phyloP scores from a whole-genome alignment of 2,113 vertebrate species.

The Poeciliopsis occidentalis region DNA sequence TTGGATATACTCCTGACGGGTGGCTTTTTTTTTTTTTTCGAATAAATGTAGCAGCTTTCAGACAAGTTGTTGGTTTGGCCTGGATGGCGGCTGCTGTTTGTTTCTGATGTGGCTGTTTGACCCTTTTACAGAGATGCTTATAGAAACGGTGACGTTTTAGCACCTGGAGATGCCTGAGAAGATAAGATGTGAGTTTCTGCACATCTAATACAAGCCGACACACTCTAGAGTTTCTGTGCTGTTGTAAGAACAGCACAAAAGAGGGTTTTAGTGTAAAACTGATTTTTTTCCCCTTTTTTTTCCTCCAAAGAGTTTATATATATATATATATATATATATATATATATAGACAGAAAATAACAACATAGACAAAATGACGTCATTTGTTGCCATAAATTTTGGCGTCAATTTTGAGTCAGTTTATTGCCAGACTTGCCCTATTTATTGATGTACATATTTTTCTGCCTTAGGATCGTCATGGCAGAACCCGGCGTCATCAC shows the following conservation, averaged over 20 bases:
- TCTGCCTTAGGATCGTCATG: constrained; percentile 61
- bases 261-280: no score
- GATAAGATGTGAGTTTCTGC: neutral
- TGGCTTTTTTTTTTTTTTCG: neutral
- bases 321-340: no score
- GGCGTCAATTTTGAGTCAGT: no score
- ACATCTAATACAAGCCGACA: neutral
- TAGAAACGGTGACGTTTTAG: neutral
- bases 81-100: neutral
- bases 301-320: no score
- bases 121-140: neutral
- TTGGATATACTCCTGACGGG: no score
- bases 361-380: no score
- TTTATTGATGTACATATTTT: neutral
- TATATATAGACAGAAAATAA: no score
- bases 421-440: no score
- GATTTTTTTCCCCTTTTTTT: no score
- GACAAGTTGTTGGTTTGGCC: neutral
- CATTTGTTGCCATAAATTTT: no score
- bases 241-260: no score
- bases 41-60: neutral
- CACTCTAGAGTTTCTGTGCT: neutral
- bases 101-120: neutral
- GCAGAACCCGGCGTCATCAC: constrained; percentile 48
- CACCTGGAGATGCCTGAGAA: neutral